Evolutionary conservation across 35 echinoderm and acorn worm genomes (phyloP).

Genomic region (Chiridota heheva): DNA sequence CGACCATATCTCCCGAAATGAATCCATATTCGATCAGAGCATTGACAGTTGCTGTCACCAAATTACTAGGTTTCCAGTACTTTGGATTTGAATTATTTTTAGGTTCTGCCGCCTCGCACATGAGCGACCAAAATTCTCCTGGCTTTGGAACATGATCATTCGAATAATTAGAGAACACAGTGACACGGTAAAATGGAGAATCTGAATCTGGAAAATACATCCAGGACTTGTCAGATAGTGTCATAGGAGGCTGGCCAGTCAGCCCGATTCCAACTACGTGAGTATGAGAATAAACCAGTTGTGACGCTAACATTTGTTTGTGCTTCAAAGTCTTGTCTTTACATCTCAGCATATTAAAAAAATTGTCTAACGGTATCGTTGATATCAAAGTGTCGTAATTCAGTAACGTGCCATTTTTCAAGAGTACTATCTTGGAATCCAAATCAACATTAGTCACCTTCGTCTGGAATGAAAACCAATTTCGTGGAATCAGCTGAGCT

Average conservation of each 20-base stretch:
- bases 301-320: background rate
- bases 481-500: slow-evolving; percentile 1
- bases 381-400: background rate
- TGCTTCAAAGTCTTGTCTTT: background rate
- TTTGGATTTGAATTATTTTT: background rate
- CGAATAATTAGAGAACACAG: slow-evolving; percentile 48
- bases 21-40: slow-evolving; percentile 14
- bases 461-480: slow-evolving; percentile 37
- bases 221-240: slow-evolving; percentile 31
- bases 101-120: slow-evolving; percentile 54
- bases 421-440: background rate
- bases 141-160: slow-evolving; percentile 40
- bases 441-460: background rate
- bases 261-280: slow-evolving; percentile 46
- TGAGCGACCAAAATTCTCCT: slow-evolving; percentile 23
- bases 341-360: background rate
- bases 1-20: slow-evolving; percentile 19
- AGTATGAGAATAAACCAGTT: slow-evolving; percentile 42
- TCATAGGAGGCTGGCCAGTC: slow-evolving; percentile 16
- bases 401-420: background rate
- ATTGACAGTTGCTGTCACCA: background rate
- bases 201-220: slow-evolving; percentile 51
- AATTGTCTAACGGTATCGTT: background rate
- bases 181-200: slow-evolving; percentile 53
- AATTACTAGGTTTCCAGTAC: background rate